phyloP scores from a whole-genome alignment of 2,113 vertebrate genomes.

The Ceuthmochares aereus region DNA sequence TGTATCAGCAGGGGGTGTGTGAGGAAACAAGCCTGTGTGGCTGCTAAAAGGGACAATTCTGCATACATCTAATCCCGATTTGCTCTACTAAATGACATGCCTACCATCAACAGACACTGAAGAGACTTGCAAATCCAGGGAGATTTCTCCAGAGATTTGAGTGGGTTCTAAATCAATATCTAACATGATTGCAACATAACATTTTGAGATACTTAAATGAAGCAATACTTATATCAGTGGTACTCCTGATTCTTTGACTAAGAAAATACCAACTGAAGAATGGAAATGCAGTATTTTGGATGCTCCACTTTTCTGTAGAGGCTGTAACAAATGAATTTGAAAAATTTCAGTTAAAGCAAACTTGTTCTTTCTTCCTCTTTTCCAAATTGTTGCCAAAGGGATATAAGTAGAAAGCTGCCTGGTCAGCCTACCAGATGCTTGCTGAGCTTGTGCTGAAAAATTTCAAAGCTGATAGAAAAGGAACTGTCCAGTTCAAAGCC shows the following conservation, averaged over 20 bases:
- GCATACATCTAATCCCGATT: background rate
- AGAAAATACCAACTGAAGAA: background rate
- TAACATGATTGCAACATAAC: background rate
- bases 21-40: background rate
- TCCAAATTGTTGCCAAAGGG: background rate
- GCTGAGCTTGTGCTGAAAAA: background rate
- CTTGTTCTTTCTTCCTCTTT: background rate
- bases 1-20: background rate
- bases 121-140: background rate
- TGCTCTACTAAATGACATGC: background rate
- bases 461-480: background rate
- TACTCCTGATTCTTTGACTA: background rate
- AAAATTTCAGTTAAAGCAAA: background rate
- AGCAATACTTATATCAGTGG: background rate
- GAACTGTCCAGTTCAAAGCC: slow-evolving; percentile 15
- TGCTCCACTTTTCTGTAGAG: background rate
- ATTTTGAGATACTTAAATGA: background rate
- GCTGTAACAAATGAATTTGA: background rate
- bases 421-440: background rate
- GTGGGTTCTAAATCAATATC: background rate
- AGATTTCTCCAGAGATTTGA: background rate
- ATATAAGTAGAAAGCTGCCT: background rate
- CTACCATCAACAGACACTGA: background rate
- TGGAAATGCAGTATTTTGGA: background rate
- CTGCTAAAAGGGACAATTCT: background rate